Percentiles rank a stretch among this genome's conserved stretches.
These are phyloP conservation scores for Percopsis transmontana DNA, from an alignment of 2,113 vertebrate genomes.

Conservation along the genomic window DNA sequence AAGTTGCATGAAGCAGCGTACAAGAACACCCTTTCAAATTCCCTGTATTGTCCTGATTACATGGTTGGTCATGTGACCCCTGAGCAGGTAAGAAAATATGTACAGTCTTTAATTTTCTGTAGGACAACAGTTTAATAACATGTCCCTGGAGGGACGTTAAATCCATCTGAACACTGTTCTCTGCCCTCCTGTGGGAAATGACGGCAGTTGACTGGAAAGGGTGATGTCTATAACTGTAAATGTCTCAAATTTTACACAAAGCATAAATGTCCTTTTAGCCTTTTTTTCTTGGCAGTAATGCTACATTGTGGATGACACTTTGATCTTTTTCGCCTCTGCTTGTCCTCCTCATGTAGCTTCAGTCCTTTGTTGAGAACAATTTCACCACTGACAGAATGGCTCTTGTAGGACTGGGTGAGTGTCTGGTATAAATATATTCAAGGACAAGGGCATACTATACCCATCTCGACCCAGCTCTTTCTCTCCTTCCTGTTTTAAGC, in stretches of 20 bases:
- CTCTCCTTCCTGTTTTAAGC: not conserved
- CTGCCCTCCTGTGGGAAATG: not conserved
- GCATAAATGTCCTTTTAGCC: not conserved
- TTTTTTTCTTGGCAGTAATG: not conserved
- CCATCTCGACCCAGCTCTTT: not conserved
- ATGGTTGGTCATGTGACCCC: constrained; percentile 82
- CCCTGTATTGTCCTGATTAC: constrained; percentile 90
- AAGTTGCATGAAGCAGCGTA: constrained; percentile 82
- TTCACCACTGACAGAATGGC: constrained; percentile 91
- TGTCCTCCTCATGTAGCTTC: constrained; percentile 77
- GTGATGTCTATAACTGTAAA: not conserved
- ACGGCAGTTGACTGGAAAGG: not conserved
- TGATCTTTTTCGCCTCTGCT: constrained; percentile 13
- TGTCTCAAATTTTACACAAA: not conserved
- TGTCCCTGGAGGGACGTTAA: not conserved
- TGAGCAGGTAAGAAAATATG: constrained; percentile 79
- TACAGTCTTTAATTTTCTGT: not conserved
- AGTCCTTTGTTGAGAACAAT: constrained; percentile 85
- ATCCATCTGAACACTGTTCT: not conserved
- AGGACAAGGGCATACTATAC: not conserved
- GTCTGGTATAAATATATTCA: not conserved
- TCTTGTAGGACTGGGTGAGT: constrained; percentile 79
- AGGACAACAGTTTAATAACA: not conserved
- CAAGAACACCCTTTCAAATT: constrained; percentile 82
- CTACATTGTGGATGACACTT: constrained; percentile 5